These are phyloP conservation scores for Baccha elongata DNA, from an alignment of 2,888 invertebrate genomes.

Conservation along the genomic window DNA sequence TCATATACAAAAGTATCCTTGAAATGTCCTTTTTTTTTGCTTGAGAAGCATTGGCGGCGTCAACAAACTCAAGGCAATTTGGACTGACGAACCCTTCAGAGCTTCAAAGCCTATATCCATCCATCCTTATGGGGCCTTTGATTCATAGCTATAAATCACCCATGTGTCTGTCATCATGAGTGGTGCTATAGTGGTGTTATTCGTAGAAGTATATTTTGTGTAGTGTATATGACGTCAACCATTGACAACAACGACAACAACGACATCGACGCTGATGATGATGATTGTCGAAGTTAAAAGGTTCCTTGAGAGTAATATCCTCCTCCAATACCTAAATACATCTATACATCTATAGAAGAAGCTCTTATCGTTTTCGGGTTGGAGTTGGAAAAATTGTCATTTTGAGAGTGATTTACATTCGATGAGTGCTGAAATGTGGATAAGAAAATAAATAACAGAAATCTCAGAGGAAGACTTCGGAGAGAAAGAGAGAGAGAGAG, in stretches of 20 bases:
- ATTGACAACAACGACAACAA: conserved; percentile 44
- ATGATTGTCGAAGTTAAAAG: conserved; percentile 66
- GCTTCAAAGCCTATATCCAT: conserved; percentile 18
- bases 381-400: conserved; percentile 54
- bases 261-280: conserved; percentile 49
- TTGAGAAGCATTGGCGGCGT: background rate
- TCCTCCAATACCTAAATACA: background rate
- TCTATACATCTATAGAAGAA: background rate
- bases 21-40: conserved; percentile 57
- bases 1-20: conserved; percentile 71
- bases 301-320: conserved; percentile 46
- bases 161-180: conserved; percentile 72
- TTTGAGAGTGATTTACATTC: conserved; percentile 71
- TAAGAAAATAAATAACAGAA: conserved; percentile 69
- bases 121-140: conserved; percentile 55
- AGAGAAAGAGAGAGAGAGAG: background rate
- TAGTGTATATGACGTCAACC: conserved; percentile 69
- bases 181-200: conserved; percentile 58
- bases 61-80: conserved; percentile 58
- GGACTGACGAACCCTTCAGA: conserved; percentile 71
- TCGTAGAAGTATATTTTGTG: conserved; percentile 36
- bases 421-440: conserved; percentile 73
- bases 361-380: conserved; percentile 64
- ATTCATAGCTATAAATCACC: conserved; percentile 70
- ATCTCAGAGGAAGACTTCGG: conserved; percentile 6